These are phyloP conservation scores for Fratercula arctica DNA, from an alignment of 2,797 vertebrate genomes.

Conservation along the genomic window DNA sequence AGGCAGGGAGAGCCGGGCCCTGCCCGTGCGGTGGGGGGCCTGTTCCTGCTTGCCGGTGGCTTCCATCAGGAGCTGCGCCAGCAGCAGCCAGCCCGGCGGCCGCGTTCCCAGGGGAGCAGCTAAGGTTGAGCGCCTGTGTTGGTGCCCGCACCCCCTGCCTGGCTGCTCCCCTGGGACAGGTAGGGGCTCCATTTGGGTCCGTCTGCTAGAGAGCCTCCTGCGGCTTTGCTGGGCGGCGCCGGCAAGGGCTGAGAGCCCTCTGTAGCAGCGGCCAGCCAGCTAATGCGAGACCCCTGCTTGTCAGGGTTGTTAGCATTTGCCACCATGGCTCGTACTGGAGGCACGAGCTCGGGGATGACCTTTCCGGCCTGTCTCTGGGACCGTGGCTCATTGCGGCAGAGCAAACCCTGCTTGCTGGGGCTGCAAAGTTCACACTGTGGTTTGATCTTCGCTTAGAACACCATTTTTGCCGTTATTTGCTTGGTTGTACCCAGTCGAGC, in stretches of 20 bases:
- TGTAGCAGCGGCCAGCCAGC: background rate
- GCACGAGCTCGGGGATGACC: background rate
- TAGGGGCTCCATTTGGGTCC: background rate
- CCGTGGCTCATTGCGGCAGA: background rate
- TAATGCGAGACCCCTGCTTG: accelerated
- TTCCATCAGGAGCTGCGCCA: background rate
- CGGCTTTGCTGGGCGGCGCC: accelerated
- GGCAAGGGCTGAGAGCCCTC: background rate
- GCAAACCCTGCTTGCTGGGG: background rate
- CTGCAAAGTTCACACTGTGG: accelerated
- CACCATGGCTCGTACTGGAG: accelerated
- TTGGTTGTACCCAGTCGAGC: accelerated
- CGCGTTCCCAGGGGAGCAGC: background rate
- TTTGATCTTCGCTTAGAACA: background rate
- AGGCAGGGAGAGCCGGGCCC: conserved; percentile 30
- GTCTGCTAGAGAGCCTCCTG: accelerated
- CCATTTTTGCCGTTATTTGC: accelerated
- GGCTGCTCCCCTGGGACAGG: background rate
- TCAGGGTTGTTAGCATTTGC: background rate
- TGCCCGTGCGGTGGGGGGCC: conserved; percentile 22
- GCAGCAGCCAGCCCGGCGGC: background rate
- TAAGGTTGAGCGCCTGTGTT: background rate
- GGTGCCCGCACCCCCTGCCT: background rate
- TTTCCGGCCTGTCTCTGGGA: accelerated
- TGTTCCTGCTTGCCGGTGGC: conserved; percentile 43